Evolutionary conservation across 2,888 invertebrate species (phyloP).

Genomic region (Andrena trimmerana): DNA sequence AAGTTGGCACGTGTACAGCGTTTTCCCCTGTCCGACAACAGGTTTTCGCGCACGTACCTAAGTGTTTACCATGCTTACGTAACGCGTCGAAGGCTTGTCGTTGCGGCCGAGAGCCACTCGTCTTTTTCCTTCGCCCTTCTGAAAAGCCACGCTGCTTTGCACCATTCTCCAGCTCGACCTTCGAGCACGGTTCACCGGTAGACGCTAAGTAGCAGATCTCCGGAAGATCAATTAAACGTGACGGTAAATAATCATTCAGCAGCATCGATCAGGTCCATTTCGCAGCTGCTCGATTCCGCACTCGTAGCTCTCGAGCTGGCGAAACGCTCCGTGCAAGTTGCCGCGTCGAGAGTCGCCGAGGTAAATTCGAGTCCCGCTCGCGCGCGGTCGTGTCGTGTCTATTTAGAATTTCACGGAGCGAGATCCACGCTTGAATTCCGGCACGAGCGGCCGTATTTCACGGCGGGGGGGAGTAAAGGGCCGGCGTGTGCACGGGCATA

Average conservation of each 20-base stretch:
- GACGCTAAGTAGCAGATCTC: no score
- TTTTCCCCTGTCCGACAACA: constrained; percentile 72
- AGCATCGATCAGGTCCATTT: no score
- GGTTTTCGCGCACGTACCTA: constrained; percentile 70
- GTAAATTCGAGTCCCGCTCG: constrained; percentile 46
- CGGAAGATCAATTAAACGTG: no score
- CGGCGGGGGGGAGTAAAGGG: constrained; percentile 3
- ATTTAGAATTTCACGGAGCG: constrained; percentile 51
- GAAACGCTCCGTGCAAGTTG: not conserved
- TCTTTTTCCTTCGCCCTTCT: constrained; percentile 15
- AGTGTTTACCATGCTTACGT: constrained; percentile 70
- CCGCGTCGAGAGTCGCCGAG: constrained; percentile 3
- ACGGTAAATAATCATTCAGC: no score
- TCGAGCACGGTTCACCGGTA: no score
- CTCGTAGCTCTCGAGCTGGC: not conserved
- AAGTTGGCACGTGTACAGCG: constrained; percentile 64
- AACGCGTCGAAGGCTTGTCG: constrained; percentile 67
- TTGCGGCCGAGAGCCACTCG: constrained; percentile 8
- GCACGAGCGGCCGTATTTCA: constrained; percentile 57
- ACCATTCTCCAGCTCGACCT: constrained; percentile 1
- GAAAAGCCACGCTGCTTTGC: not conserved
- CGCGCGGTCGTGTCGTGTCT: constrained; percentile 40
- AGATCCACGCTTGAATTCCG: constrained; percentile 57
- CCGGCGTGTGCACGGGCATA: constrained; percentile 23
- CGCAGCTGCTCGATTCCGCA: no score